A percentile compares a stretch with the other conserved stretches of the same genome.
These are phyloP conservation scores for Polydrusus pterygomalis DNA, from an alignment of 2,888 invertebrate genomes.

Conservation along the genomic window DNA sequence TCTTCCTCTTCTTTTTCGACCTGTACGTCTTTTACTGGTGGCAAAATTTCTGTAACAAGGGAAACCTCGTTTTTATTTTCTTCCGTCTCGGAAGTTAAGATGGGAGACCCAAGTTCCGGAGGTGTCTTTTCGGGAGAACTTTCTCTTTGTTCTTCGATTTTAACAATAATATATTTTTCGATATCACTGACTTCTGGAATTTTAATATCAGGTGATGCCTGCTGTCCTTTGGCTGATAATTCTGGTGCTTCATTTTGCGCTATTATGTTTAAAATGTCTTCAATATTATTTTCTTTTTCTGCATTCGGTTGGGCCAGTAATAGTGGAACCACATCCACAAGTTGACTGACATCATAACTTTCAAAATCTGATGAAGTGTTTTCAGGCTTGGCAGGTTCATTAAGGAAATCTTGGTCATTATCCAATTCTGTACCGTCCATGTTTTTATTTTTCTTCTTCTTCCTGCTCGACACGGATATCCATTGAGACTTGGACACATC, in stretches of 20 bases:
- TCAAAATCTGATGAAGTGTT: constrained; percentile 57
- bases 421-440: constrained; percentile 58
- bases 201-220: constrained; percentile 45
- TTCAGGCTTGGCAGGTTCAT: constrained; percentile 55
- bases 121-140: background rate
- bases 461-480: constrained; percentile 70
- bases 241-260: constrained; percentile 53
- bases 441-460: constrained; percentile 68
- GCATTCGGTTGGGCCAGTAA: constrained; percentile 45
- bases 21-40: constrained; percentile 24
- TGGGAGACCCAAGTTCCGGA: background rate
- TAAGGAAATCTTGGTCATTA: constrained; percentile 51
- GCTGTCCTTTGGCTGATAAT: constrained; percentile 9
- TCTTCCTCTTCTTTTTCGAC: constrained; percentile 48
- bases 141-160: constrained; percentile 46
- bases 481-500: constrained; percentile 61
- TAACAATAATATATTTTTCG: constrained; percentile 60
- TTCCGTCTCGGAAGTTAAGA: background rate
- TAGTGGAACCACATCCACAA: constrained; percentile 64
- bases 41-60: background rate
- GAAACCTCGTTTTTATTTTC: background rate
- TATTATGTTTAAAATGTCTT: constrained; percentile 56
- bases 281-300: constrained; percentile 51
- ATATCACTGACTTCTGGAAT: constrained; percentile 62
- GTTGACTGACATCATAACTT: constrained; percentile 63